phyloP scores from a whole-genome alignment of 1,140 invertebrate species.

The Scylla paramamosain region DNA sequence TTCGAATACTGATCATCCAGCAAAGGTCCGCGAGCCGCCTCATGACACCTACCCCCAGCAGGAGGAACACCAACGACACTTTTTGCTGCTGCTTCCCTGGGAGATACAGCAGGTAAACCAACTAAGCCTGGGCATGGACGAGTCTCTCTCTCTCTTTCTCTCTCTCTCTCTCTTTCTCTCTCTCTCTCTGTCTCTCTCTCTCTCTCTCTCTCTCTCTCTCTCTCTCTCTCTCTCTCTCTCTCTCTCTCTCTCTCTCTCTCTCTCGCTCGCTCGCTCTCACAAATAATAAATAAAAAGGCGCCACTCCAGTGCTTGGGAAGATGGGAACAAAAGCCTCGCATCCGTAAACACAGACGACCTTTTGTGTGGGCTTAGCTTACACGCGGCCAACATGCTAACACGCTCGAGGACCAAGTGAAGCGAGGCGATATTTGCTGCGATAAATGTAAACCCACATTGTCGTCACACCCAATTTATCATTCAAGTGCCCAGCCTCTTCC shows the following conservation, averaged over 20 bases:
- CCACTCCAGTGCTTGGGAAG: conserved; percentile 39
- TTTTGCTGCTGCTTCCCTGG: too few species aligned
- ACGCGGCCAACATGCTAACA: conserved; percentile 25
- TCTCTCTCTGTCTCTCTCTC: background rate
- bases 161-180: background rate
- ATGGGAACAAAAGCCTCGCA: conserved; percentile 54
- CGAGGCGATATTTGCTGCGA: conserved; percentile 58
- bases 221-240: background rate
- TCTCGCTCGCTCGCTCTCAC: background rate
- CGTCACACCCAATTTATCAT: conserved; percentile 70
- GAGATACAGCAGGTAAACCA: too few species aligned
- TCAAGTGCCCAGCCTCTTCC: conserved; percentile 51
- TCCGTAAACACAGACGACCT: conserved; percentile 54
- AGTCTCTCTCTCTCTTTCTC: background rate
- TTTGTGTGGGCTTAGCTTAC: conserved; percentile 52
- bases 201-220: background rate
- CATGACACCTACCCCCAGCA: too few species aligned
- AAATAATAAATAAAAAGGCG: background rate
- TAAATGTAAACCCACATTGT: conserved; percentile 62
- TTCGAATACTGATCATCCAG: too few species aligned
- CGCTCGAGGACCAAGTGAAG: conserved; percentile 50
- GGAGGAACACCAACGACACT: too few species aligned
- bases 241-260: background rate
- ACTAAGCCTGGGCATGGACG: too few species aligned
- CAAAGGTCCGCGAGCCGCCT: too few species aligned